Percentiles rank a stretch among this genome's conserved stretches.
These are phyloP conservation scores for Campoletis sonorensis DNA, from an alignment of 1,140 invertebrate species.

Conservation along the genomic window DNA sequence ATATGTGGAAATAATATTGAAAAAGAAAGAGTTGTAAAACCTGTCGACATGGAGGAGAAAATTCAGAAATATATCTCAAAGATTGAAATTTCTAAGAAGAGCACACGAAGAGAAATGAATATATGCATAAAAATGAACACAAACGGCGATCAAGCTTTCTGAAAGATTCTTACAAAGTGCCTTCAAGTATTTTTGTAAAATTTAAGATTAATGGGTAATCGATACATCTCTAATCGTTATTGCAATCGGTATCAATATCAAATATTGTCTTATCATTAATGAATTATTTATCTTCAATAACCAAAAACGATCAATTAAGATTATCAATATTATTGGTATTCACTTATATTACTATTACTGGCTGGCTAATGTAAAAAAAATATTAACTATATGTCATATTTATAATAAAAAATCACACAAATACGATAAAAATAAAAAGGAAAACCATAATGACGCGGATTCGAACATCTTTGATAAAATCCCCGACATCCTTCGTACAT, in stretches of 20 bases:
- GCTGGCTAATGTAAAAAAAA: not conserved
- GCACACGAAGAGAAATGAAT: not conserved
- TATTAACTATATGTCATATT: not conserved
- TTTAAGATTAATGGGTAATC: conserved; percentile 55
- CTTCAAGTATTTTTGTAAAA: conserved; percentile 66
- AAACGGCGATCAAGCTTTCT: conserved; percentile 34
- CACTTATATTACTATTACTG: conserved; percentile 5
- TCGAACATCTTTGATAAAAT: conserved; percentile 46
- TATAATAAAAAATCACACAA: not conserved
- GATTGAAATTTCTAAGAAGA: conserved; percentile 41
- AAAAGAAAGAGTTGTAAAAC: not conserved
- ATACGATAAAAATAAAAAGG: not conserved
- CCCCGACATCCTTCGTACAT: conserved; percentile 42
- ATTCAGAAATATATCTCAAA: conserved; percentile 7
- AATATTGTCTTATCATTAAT: conserved; percentile 46
- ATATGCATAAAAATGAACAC: not conserved
- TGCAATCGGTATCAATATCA: conserved; percentile 36
- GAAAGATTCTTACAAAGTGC: conserved; percentile 61
- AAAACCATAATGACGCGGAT: not conserved
- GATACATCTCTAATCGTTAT: conserved; percentile 51
- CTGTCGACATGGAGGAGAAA: not conserved
- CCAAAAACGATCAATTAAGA: not conserved
- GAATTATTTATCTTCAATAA: conserved; percentile 44
- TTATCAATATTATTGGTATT: not conserved
- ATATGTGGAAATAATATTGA: conserved; percentile 28